Base-by-base conservation (phyloP, 1,140 invertebrate species). In the Myzus persicae region DNA sequence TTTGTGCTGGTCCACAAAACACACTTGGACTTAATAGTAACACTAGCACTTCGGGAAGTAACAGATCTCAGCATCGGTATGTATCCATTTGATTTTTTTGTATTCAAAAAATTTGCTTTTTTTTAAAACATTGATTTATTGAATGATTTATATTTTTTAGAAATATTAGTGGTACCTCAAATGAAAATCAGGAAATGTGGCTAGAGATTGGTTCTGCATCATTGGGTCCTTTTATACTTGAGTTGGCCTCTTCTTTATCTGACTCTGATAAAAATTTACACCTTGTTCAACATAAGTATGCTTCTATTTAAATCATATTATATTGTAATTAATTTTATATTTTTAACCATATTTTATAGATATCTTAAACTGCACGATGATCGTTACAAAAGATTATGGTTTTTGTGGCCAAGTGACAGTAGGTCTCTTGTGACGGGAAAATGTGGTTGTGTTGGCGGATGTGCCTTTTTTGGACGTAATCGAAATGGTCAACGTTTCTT, bases 371-470 rank as follows among this genome's bases (percentile, higher is more conserved):
- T 97, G 24, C 99, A 99, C 94, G 99, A 99, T 95, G 97, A 97
- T 59, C 96, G 97, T 94, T 97, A 97, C 0, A 98, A 98, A 95
- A 96, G 98, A 93, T 95, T 99, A 20, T 99, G 98, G 98, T 99
- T 99, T 95, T 95, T 99, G 2, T 99, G 99, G 99, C 96, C 97
- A 1, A 96, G 96, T 94, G 97, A 97, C 94, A 88, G 67, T 26
- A 95, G 96, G 94, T 95, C 96, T 54, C 46, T 93, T n/a, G 88
- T 93, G 54, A 94, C 95, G 18, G 96, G 96, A n/a, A 97, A 97
- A 94, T 99, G 99, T 95, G 99, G 98, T 1, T 99, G 99, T 95
- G 97, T 98, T 82, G 99, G 99, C 6, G 98, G 98, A 1, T 99
- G 98, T 95, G 96, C 96, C 31, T 99, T 99, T 95, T 99, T 99